These are phyloP conservation scores for Acropora yongei DNA, from an alignment of 64 coral and sea anemone species.

Conservation along the genomic window DNA sequence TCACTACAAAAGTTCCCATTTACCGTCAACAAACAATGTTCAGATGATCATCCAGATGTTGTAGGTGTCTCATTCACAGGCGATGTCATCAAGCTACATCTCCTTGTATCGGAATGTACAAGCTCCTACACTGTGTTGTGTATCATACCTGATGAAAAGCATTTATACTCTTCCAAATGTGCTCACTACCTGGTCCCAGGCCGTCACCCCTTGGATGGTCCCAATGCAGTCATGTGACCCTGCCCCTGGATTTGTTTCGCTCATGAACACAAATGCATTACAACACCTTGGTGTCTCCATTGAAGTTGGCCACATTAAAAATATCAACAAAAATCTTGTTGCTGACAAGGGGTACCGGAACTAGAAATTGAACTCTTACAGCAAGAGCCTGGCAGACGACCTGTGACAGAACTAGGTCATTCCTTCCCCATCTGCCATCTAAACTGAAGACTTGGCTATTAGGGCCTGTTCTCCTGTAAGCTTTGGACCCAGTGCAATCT, in stretches of 20 bases:
- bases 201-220: slow-evolving; percentile 41
- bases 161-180: not conserved
- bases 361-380: no score
- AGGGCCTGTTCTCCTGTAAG: no score
- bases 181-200: not conserved
- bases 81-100: not conserved
- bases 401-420: no score
- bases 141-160: not conserved
- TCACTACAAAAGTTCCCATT: not conserved
- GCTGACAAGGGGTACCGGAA: not conserved
- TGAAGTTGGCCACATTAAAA: not conserved
- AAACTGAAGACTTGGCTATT: no score
- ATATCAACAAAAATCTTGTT: not conserved
- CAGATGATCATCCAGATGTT: not conserved
- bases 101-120: not conserved
- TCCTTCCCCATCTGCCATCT: no score
- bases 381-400: no score
- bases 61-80: slow-evolving; percentile 33
- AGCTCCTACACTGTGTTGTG: slow-evolving; percentile 4
- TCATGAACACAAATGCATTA: not conserved
- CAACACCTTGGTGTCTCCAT: not conserved
- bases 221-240: slow-evolving; percentile 63
- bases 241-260: slow-evolving; percentile 52
- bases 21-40: not conserved
- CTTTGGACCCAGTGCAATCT: no score